Conservation (phyloP, 2,797 vertebrate species). For the Melopsittacus undulatus region DNA sequence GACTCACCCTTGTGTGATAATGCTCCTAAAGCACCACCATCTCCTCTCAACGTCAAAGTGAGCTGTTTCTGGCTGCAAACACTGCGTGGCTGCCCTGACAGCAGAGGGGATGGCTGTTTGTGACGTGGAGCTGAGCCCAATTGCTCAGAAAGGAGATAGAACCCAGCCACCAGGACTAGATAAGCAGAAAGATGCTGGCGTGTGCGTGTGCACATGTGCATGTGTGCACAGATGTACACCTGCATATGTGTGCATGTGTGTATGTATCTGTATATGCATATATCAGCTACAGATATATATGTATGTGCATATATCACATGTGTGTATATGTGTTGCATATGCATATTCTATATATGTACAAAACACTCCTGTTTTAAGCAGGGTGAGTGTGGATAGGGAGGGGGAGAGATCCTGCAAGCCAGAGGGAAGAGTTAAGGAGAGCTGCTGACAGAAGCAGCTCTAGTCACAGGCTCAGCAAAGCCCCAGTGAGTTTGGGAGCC, state of each 20-base stretch:
- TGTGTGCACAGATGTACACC: too few relatives aligned
- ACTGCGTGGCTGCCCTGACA: background rate
- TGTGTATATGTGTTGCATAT: background rate
- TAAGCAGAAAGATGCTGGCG: background rate
- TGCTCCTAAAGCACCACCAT: background rate
- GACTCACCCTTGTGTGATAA: background rate
- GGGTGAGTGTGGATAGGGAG: background rate
- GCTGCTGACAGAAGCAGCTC: background rate
- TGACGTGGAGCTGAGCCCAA: background rate
- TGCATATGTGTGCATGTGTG: accelerated
- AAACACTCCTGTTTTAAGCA: background rate
- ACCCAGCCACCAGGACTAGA: background rate
- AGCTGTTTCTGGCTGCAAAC: background rate
- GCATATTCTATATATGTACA: background rate
- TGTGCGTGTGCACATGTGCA: accelerated
- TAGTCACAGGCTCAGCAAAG: background rate
- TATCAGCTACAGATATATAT: background rate
- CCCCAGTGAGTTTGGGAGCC: background rate
- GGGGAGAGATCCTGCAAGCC: background rate
- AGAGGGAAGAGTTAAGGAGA: background rate
- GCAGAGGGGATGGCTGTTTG: background rate
- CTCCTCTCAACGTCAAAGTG: background rate
- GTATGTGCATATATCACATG: too few relatives aligned
- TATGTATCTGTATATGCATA: too few relatives aligned
- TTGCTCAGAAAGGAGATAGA: background rate